Evolutionary conservation across 2,888 invertebrate genomes (phyloP).

Genomic region (Tipula vernalis): DNA sequence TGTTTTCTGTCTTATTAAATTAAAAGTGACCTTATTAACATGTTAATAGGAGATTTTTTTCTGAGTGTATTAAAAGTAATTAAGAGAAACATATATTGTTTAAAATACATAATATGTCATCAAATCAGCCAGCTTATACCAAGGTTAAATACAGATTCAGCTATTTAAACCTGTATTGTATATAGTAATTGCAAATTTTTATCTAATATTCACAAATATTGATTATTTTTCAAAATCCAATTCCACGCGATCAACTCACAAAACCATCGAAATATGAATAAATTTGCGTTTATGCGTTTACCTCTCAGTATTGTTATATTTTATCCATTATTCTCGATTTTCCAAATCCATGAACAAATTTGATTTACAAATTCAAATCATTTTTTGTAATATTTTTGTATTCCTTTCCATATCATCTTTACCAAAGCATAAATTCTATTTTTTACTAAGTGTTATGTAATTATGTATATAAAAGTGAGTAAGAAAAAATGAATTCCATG

Average conservation of each 20-base stretch:
- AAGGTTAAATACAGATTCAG: too few species aligned
- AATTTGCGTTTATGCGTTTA: not conserved
- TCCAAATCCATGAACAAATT: conserved; percentile 4
- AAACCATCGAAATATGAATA: not conserved
- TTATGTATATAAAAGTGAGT: not conserved
- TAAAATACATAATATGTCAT: too few species aligned
- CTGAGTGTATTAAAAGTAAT: too few species aligned
- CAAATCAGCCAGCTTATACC: too few species aligned
- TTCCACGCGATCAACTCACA: not conserved
- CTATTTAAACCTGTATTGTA: too few species aligned
- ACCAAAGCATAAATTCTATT: not conserved
- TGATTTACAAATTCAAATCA: not conserved
- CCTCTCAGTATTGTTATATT: not conserved
- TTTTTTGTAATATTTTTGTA: not conserved
- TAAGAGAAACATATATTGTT: too few species aligned
- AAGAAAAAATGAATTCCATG: not conserved
- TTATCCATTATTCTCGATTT: not conserved
- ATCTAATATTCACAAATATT: too few species aligned
- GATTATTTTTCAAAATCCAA: too few species aligned
- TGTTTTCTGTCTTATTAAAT: too few species aligned
- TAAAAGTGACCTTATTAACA: too few species aligned
- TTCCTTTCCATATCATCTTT: not conserved
- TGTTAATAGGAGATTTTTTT: too few species aligned
- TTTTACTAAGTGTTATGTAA: not conserved
- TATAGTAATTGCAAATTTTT: too few species aligned